A percentile compares a stretch with the other conserved stretches of the same genome.
phyloP scores from a whole-genome alignment of 1,140 invertebrate genomes.

The Nixonia krombeini region DNA sequence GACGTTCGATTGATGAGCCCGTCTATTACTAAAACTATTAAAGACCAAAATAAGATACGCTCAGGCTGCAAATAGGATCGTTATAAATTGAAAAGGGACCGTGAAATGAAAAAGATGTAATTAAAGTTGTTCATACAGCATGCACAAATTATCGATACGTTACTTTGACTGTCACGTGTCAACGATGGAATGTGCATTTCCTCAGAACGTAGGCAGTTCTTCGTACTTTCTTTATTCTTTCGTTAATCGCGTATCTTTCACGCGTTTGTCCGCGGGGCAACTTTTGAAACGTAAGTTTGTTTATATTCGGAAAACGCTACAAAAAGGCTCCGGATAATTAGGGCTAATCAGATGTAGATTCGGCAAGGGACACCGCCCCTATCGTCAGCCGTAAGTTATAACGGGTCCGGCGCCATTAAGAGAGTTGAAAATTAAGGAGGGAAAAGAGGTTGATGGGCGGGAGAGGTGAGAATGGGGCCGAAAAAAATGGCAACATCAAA shows the following conservation, averaged over 20 bases:
- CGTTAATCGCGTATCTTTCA: too few species aligned
- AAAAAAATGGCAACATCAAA: conserved; percentile 47
- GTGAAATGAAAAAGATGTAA: not conserved
- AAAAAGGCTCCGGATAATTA: conserved; percentile 18
- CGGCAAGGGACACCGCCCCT: conserved; percentile 29
- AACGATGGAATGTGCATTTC: too few species aligned
- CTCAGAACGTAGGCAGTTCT: too few species aligned
- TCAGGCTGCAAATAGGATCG: conserved; percentile 30
- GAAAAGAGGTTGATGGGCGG: conserved; percentile 24
- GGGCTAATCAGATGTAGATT: conserved; percentile 47
- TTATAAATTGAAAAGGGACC: conserved; percentile 32
- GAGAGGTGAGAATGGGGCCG: conserved; percentile 36
- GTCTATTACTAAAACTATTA: conserved; percentile 14
- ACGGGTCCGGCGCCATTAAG: conserved; percentile 34
- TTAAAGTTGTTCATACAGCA: too few species aligned
- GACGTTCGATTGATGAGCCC: conserved; percentile 4
- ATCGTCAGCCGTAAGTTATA: conserved; percentile 29
- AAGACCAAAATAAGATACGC: not conserved
- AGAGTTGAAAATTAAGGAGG: conserved; percentile 21
- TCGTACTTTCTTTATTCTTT: too few species aligned
- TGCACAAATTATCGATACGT: too few species aligned
- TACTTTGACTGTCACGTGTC: too few species aligned
- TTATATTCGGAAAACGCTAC: not conserved
- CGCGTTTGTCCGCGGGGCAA: too few species aligned
- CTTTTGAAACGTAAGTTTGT: too few species aligned